A percentile compares a stretch with the other conserved stretches of the same genome.
phyloP scores from a whole-genome alignment of 2,888 invertebrate species.

The Metalampra italica region DNA sequence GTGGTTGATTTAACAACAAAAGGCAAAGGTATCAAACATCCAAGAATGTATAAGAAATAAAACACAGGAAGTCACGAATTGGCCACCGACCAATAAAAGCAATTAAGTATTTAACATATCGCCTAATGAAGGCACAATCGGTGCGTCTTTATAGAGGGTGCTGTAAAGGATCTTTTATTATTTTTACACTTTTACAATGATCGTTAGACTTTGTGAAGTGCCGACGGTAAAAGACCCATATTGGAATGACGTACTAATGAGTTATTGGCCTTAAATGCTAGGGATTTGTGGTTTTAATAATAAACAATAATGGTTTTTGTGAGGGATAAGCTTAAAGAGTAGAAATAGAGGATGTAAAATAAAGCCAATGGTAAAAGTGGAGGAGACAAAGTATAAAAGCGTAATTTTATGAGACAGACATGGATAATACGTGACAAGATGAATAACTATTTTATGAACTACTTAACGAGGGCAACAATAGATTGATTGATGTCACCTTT shows the following conservation, averaged over 20 bases:
- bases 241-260: conserved; percentile 1
- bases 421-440: too few relatives aligned
- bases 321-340: too few relatives aligned
- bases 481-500: too few relatives aligned
- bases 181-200: conserved; percentile 53
- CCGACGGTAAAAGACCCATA: conserved; percentile 30
- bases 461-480: too few relatives aligned
- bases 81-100: conserved; percentile 13
- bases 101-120: conserved; percentile 39
- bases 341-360: too few relatives aligned
- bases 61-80: background rate
- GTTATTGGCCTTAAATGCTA: conserved; percentile 23
- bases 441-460: too few relatives aligned
- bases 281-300: conserved; percentile 6
- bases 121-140: conserved; percentile 53
- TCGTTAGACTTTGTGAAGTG: conserved; percentile 39
- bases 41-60: background rate
- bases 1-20: too few relatives aligned
- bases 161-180: conserved; percentile 41
- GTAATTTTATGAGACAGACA: too few relatives aligned
- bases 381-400: too few relatives aligned
- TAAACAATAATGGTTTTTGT: background rate
- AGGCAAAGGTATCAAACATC: too few relatives aligned
- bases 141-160: conserved; percentile 36
- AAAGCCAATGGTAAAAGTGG: too few relatives aligned